Evolutionary conservation across 2,797 vertebrate genomes (phyloP).

Genomic region (Onychomys torridus): DNA sequence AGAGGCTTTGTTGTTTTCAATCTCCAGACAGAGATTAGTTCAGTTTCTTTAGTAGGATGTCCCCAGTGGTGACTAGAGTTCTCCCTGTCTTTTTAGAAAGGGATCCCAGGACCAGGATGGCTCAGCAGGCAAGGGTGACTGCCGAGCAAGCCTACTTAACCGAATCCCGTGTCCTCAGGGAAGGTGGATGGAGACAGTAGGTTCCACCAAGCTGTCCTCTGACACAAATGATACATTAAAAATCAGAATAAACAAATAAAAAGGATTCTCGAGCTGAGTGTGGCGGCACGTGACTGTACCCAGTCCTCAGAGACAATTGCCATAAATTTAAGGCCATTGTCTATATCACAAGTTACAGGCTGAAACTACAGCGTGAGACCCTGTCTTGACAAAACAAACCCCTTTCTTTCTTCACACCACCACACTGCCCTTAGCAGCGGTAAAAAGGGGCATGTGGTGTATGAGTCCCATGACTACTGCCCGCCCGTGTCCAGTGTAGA

Average conservation of each 20-base stretch:
- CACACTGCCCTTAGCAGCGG: not conserved
- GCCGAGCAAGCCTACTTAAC: not conserved
- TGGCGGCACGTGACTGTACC: too few relatives aligned
- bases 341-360: too few relatives aligned
- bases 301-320: not conserved
- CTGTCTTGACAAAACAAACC: not conserved
- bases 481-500: not conserved
- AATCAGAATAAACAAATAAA: not conserved
- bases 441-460: not conserved
- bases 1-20: not conserved
- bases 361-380: not conserved
- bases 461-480: not conserved
- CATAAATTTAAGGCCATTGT: not conserved
- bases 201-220: not conserved
- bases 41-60: constrained; percentile 14
- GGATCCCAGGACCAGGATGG: not conserved
- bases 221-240: not conserved
- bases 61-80: not conserved
- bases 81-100: not conserved
- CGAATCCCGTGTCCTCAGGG: too few relatives aligned
- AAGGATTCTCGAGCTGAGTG: too few relatives aligned
- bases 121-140: not conserved
- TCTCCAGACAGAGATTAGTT: not conserved
- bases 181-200: not conserved
- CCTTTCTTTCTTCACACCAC: not conserved